These are phyloP conservation scores for Euphonia xanthogaster DNA, from an alignment of 2,797 vertebrate genomes.

Conservation along the genomic window DNA sequence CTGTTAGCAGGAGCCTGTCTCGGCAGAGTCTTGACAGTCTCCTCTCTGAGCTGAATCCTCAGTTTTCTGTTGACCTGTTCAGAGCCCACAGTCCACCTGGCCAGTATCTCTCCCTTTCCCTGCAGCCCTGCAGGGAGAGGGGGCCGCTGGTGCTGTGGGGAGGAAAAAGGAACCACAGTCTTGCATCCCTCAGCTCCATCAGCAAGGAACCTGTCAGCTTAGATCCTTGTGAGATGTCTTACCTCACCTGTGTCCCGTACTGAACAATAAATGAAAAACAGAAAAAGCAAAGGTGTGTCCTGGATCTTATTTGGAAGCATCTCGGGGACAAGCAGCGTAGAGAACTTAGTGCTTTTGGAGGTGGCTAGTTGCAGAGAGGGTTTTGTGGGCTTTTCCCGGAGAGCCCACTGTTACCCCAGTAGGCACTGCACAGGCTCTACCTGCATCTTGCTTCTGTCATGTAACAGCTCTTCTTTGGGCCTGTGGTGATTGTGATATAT, in stretches of 20 bases:
- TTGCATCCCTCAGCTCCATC: background rate
- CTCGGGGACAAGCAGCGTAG: fast-evolving
- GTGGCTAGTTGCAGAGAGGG: background rate
- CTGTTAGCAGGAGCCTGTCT: conserved; percentile 12
- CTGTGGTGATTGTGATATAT: fast-evolving
- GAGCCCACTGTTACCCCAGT: fast-evolving
- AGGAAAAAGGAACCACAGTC: background rate
- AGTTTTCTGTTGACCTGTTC: background rate
- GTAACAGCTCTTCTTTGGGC: background rate
- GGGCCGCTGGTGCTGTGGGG: background rate
- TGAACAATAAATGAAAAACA: conserved; percentile 33
- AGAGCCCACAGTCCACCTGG: background rate
- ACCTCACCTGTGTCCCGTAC: conserved; percentile 18
- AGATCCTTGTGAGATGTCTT: conserved; percentile 37
- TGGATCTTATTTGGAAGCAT: background rate
- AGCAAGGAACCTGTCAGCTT: conserved; percentile 33
- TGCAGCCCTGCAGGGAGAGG: background rate
- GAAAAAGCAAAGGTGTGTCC: background rate
- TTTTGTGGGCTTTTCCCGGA: background rate
- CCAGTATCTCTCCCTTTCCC: background rate
- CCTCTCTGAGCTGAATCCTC: background rate
- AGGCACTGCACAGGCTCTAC: background rate
- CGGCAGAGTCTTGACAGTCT: background rate
- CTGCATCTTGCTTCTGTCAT: background rate
- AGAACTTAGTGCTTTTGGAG: background rate